A percentile compares a stretch with the other conserved stretches of the same genome.
phyloP scores from a whole-genome alignment of 2,888 invertebrate species.

The Uropetala carovei region DNA sequence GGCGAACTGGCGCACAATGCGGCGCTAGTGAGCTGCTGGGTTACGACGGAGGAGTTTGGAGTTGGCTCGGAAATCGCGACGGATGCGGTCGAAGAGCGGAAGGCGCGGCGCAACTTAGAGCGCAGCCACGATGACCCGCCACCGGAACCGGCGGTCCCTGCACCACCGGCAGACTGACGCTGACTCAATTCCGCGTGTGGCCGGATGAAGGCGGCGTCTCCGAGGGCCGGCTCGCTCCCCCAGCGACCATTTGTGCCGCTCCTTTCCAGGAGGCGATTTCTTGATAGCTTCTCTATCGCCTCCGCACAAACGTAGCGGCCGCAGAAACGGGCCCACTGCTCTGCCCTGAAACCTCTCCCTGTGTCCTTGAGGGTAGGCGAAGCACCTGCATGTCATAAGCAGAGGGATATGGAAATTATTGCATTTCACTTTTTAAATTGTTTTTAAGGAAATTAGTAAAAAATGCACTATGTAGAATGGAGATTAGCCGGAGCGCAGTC shows the following conservation, averaged over 20 bases:
- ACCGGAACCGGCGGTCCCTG: slow-evolving; percentile 66
- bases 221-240: slow-evolving; percentile 80
- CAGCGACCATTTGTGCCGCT: slow-evolving; percentile 77
- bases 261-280: slow-evolving; percentile 78
- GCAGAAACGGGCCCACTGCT: slow-evolving; percentile 86
- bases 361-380: slow-evolving; percentile 83
- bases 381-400: slow-evolving; percentile 78
- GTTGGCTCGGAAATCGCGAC: slow-evolving; percentile 66
- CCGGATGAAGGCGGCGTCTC: slow-evolving; percentile 72
- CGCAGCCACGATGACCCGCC: slow-evolving; percentile 67
- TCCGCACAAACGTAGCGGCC: slow-evolving; percentile 84
- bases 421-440: too few species aligned
- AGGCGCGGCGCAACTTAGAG: slow-evolving; percentile 78
- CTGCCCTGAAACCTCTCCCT: slow-evolving; percentile 82
- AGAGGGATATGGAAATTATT: slow-evolving; percentile 31
- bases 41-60: slow-evolving; percentile 73
- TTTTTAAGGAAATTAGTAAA: too few species aligned
- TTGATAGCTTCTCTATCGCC: slow-evolving; percentile 82
- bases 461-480: too few species aligned
- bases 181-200: slow-evolving; percentile 67
- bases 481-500: too few species aligned
- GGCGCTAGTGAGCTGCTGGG: slow-evolving; percentile 78
- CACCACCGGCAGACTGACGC: slow-evolving; percentile 66
- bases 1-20: slow-evolving; percentile 80
- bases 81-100: slow-evolving; percentile 74